phyloP scores from a whole-genome alignment of 2,113 vertebrate species.

The Carassius carassius region DNA sequence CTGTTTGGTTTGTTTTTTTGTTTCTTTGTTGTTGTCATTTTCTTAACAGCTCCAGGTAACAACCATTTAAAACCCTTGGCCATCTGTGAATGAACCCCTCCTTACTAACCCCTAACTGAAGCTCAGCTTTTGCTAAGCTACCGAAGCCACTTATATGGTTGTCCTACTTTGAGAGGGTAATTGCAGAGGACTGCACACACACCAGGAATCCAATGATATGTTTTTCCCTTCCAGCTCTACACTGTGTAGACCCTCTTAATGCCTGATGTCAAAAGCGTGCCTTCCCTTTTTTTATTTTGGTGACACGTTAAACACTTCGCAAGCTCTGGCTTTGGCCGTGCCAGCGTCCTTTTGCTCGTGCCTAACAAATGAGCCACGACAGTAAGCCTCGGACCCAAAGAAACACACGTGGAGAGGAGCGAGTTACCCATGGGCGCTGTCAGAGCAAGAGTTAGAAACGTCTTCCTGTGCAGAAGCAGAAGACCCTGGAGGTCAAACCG shows the following conservation, averaged over 20 bases:
- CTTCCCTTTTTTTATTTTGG: slow-evolving; percentile 67
- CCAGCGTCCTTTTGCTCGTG: not conserved
- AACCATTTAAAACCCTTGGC: slow-evolving; percentile 85
- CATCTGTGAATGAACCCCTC: slow-evolving; percentile 81
- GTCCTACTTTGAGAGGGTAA: slow-evolving; percentile 76
- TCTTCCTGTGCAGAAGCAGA: slow-evolving; percentile 52
- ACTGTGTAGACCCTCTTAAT: slow-evolving; percentile 72
- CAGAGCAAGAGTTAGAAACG: slow-evolving; percentile 50
- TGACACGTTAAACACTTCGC: slow-evolving; percentile 76
- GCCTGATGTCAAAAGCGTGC: slow-evolving; percentile 78
- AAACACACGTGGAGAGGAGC: slow-evolving; percentile 28
- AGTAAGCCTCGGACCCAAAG: slow-evolving; percentile 5
- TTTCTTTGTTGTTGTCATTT: slow-evolving; percentile 76
- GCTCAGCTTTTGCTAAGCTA: slow-evolving; percentile 81
- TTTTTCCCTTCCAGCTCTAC: slow-evolving; percentile 72
- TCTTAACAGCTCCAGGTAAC: slow-evolving; percentile 87
- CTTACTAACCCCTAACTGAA: slow-evolving; percentile 82
- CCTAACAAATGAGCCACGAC: slow-evolving; percentile 1
- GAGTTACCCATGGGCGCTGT: slow-evolving; percentile 50
- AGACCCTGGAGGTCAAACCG: slow-evolving; percentile 58
- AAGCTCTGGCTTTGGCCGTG: slow-evolving; percentile 63
- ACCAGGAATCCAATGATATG: slow-evolving; percentile 78
- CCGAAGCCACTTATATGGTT: slow-evolving; percentile 78
- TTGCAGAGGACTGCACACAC: slow-evolving; percentile 75
- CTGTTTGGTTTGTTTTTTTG: slow-evolving; percentile 64